phyloP scores from a whole-genome alignment of 2,888 invertebrate species.

The Rutpela maculata region DNA sequence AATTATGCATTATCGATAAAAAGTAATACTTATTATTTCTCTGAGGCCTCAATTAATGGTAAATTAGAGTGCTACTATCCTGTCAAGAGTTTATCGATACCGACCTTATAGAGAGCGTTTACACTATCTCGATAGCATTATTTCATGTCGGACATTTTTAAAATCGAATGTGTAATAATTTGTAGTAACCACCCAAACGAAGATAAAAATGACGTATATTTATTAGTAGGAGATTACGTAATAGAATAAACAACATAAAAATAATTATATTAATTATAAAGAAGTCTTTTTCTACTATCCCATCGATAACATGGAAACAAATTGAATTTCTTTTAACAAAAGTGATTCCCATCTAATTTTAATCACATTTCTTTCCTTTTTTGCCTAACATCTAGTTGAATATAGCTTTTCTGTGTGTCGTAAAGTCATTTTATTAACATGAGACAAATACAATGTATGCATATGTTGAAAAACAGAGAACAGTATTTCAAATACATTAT shows the following conservation, averaged over 20 bases:
- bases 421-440: no score
- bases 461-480: no score
- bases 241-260: not conserved
- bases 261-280: slow-evolving; percentile 3
- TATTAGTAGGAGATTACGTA: slow-evolving; percentile 5
- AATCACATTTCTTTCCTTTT: no score
- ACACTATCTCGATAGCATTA: slow-evolving; percentile 35
- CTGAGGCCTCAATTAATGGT: slow-evolving; percentile 20
- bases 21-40: slow-evolving; percentile 38
- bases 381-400: no score
- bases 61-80: slow-evolving; percentile 34
- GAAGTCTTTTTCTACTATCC: not conserved
- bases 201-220: slow-evolving; percentile 36
- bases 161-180: slow-evolving; percentile 31
- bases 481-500: no score
- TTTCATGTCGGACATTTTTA: slow-evolving; percentile 23
- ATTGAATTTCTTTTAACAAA: not conserved
- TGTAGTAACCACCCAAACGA: slow-evolving; percentile 28
- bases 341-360: no score
- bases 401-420: no score
- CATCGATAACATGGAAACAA: not conserved
- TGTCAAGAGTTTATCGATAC: slow-evolving; percentile 28
- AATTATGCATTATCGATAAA: slow-evolving; percentile 36
- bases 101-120: slow-evolving; percentile 24
- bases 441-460: no score